Evolutionary conservation across 30 jellyfish, hydroid and myxozoan genomes (phyloP), one percentile per base, ranked within the genome.

Genomic region (Aurelia coerulea): DNA sequence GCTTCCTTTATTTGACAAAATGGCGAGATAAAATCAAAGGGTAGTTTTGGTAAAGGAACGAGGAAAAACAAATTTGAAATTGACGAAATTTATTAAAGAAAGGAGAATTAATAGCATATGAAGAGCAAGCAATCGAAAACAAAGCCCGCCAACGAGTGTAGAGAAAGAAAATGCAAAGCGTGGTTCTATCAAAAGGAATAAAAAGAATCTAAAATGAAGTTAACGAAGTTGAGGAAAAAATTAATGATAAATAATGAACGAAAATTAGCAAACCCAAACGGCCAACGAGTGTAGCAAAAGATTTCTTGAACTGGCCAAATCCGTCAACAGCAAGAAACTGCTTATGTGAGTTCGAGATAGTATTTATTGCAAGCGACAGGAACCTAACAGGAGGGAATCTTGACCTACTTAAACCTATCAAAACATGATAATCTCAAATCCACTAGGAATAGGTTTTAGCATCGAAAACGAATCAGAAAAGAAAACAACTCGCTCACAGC

Each of bases 311-410:
- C 32, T 18, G 37, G 31, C 32, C 13, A 10, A 62, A 13, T 62
- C 31, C 32, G 32, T 31, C 37, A 32, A 18, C 5, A 1, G 37
- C 37, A 62, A n/a, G 14, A 18, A 62, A 62, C 35, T 18, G 72
- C 23, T 18, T 18, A 31, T n/a, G 11, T 5, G 74, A n/a, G 29
- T 5, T 19, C n/a, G 17, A 16, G 39, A 60, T 33, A 6, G 42
- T 59, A 77, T 77, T 52, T 77, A 77, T 77, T 59, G 7, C 68
- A 77, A 60, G 49, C 51, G 18, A 60, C 77, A 77, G 87, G 78
- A 77, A 77, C 67, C 23, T 34, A 41, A 77, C 87, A 62, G 87
- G 67, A 31, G 87, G 87, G 87, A 33, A 34, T 77, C 87, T 13
- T 35, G 87, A 77, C 87, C 87, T 42, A 0, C 3, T 10, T 29